A percentile compares a stretch with the other conserved stretches of the same genome.
These are phyloP conservation scores for Helogale parvula DNA, from an alignment of 2,113 vertebrate species.

Conservation along the genomic window DNA sequence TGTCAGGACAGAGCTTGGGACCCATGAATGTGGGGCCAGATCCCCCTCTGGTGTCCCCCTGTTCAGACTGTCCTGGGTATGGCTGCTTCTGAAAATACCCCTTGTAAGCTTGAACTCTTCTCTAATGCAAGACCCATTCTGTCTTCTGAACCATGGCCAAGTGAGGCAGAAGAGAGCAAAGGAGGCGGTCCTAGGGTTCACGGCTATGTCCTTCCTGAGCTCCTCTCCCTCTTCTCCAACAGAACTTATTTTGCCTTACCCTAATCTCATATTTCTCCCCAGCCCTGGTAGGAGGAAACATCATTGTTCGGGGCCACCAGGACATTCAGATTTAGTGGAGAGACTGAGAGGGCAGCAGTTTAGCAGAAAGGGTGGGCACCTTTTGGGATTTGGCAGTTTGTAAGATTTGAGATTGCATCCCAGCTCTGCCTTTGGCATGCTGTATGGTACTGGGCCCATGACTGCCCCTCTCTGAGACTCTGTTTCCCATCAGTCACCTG, in stretches of 20 bases:
- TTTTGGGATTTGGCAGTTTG: neutral
- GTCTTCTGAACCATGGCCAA: neutral
- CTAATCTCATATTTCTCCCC: neutral
- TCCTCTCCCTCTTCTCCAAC: neutral
- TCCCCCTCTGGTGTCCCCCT: neutral
- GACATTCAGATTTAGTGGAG: neutral
- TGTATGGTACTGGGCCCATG: neutral
- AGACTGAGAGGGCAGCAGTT: neutral
- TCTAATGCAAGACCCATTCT: neutral
- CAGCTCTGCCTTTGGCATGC: neutral
- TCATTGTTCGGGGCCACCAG: neutral
- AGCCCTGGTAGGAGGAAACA: neutral
- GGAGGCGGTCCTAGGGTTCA: neutral
- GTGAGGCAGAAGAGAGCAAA: neutral
- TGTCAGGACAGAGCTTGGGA: neutral
- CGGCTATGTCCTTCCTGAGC: neutral
- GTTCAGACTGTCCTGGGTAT: neutral
- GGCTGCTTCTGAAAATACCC: slow-evolving; percentile 24
- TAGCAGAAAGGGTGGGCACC: neutral
- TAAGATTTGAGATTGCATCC: neutral
- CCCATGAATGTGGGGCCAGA: neutral
- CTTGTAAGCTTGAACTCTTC: neutral
- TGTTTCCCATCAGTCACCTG: neutral
- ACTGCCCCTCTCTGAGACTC: neutral
- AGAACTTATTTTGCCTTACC: neutral